These are phyloP conservation scores for Onychomys torridus DNA, from an alignment of 2,797 vertebrate genomes.

Conservation along the genomic window DNA sequence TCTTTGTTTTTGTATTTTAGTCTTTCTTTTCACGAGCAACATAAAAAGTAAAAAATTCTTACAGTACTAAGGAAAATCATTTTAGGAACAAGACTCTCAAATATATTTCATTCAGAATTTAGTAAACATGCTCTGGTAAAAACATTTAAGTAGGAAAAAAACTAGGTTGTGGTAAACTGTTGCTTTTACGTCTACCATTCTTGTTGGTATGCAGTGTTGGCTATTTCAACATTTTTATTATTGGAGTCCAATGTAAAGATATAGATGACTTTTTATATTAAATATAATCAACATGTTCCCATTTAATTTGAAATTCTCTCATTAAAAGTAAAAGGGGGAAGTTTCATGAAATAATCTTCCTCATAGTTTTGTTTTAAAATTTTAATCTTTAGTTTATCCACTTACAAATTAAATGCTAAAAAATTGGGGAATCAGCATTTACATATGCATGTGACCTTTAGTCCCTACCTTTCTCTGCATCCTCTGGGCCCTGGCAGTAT, in stretches of 20 bases:
- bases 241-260: background rate
- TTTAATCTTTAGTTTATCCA: background rate
- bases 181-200: background rate
- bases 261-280: background rate
- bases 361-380: background rate
- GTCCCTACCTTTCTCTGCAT: background rate
- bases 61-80: background rate
- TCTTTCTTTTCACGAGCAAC: constrained; percentile 38
- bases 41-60: background rate
- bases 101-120: constrained; percentile 18
- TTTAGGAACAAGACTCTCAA: background rate
- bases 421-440: background rate
- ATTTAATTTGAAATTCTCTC: constrained; percentile 7
- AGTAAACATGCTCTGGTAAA: background rate
- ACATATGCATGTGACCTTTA: background rate
- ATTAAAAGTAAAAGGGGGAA: background rate
- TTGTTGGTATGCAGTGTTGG: background rate
- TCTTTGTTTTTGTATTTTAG: constrained; percentile 4
- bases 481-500: background rate
- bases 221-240: constrained; percentile 34
- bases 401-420: background rate
- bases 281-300: background rate
- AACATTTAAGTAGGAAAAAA: background rate
- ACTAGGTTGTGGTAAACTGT: background rate
- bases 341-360: constrained; percentile 20